Conservation (phyloP, 2,888 invertebrate genomes). For the Drosophila nr. fundita region DNA sequence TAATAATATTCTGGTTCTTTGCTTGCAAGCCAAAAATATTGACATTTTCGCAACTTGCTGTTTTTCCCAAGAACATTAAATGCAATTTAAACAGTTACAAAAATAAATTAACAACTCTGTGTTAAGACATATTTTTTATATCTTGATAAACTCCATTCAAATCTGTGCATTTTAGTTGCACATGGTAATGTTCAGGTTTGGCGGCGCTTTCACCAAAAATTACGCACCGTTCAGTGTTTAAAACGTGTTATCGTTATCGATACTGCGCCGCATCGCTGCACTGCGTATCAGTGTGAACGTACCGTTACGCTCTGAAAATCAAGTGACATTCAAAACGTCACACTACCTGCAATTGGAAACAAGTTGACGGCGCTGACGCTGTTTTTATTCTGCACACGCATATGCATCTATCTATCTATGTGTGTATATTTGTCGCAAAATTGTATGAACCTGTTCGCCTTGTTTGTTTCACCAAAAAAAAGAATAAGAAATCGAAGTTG, state of each 20-base stretch:
- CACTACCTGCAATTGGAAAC: conserved; percentile 40
- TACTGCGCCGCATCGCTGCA: conserved; percentile 39
- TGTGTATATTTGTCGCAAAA: conserved; percentile 62
- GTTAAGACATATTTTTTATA: neutral
- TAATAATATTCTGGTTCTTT: neutral
- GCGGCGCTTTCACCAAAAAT: conserved; percentile 52
- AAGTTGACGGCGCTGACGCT: conserved; percentile 48
- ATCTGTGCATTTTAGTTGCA: neutral
- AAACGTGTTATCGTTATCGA: conserved; percentile 54
- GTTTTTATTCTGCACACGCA: conserved; percentile 12
- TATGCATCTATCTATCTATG: conserved; percentile 4
- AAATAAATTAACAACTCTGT: neutral
- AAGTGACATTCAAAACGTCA: conserved; percentile 72
- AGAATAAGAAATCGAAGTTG: conserved; percentile 37
- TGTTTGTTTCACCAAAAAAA: conserved; percentile 58
- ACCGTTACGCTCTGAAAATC: conserved; percentile 58
- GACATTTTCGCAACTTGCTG: neutral
- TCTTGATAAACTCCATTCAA: neutral
- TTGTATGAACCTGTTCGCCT: conserved; percentile 74
- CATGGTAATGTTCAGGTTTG: conserved; percentile 16
- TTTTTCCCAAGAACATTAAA: neutral
- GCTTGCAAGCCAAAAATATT: neutral
- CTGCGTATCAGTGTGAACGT: conserved; percentile 10
- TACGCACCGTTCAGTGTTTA: conserved; percentile 15
- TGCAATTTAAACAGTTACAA: neutral